Evolutionary conservation across 2,113 vertebrate genomes (phyloP), one percentile per base, ranked within the genome.

Genomic region (Phodopus roborovskii): DNA sequence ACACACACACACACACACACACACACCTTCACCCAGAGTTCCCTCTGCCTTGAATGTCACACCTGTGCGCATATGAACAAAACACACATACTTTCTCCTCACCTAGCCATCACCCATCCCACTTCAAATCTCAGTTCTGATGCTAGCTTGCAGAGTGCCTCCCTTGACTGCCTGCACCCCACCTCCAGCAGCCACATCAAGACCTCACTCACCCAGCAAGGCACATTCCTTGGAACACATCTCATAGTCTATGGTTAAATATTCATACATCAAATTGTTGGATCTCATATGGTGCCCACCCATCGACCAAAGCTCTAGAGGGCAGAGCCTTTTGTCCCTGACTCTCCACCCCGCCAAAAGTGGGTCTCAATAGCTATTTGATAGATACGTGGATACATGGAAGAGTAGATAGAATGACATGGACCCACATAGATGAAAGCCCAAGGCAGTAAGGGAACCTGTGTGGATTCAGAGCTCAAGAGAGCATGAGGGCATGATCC

Each of bases 71-170:
- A 12, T 20, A 26, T 53, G 42, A 36, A 33, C 12, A 7, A 45
- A 0, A 15, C 50, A 42, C 7, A 73, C 10, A 77, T 7, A 24
- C 73, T 24, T 15, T 50, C 39, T 64, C 82, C 22, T 85, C 70
- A 12, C 64, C 91, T 36, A 39, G 42, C n/a, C 13, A 3, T 45
- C 15, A 26, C 62, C 12, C 42, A 10, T 1, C 0, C 1, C 0
- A 64, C 24, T n/a, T 92, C 48, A 50, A 15, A n/a, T 26, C 45
- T 77, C 79, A 74, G 30, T 30, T 78, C 74, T 11, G 2, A 20
- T 4, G 42, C 62, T 81, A 60, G 78, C 78, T 92, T 75, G 58
- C 5, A 0, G 0, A 33, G 39, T 53, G 4, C 45, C 30, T 88
- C 77, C 28, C 19, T 9, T 6, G 17, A 36, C 39, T 9, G 0